phyloP scores from a whole-genome alignment of 2,888 invertebrate species.

The Zygaena filipendulae region DNA sequence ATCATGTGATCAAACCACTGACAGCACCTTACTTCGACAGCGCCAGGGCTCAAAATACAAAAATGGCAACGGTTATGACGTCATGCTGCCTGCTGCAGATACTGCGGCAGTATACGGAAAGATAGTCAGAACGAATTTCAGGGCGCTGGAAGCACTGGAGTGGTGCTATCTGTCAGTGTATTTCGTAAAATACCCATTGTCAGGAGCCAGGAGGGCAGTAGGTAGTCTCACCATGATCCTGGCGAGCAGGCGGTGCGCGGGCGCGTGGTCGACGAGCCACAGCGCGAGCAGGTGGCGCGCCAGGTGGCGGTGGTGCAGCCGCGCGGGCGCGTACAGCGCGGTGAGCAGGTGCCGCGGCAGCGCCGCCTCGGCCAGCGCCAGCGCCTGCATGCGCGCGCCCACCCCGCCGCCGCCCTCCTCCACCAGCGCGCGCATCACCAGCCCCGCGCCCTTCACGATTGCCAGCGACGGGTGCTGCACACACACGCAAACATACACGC shows the following conservation, averaged over 20 bases:
- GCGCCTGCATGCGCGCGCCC: slow-evolving; percentile 93
- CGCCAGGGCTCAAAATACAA: no score
- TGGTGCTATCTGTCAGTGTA: no score
- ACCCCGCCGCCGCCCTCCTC: slow-evolving; percentile 96
- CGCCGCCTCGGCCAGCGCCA: slow-evolving; percentile 97
- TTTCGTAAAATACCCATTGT: no score
- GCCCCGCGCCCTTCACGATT: slow-evolving; percentile 97
- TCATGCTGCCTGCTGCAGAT: no score
- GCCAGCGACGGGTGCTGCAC: slow-evolving; percentile 95
- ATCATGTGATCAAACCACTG: no score
- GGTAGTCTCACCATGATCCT: slow-evolving; percentile 92
- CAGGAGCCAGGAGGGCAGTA: no score
- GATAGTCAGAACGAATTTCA: no score
- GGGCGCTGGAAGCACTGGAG: no score
- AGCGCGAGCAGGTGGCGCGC: slow-evolving; percentile 92
- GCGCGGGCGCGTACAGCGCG: slow-evolving; percentile 84
- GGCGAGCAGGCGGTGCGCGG: slow-evolving; percentile 86
- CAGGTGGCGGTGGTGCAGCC: slow-evolving; percentile 89
- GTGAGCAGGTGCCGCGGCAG: slow-evolving; percentile 91
- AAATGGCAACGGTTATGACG: no score
- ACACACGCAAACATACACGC: no score
- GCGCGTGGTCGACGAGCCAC: slow-evolving; percentile 95
- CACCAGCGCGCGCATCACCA: slow-evolving; percentile 96
- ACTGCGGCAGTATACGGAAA: no score
- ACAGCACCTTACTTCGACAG: no score